Percentiles rank a stretch among this genome's conserved stretches.
These are phyloP conservation scores for Cynoglossus semilaevis DNA, from an alignment of 2,113 vertebrate genomes.

Conservation along the genomic window DNA sequence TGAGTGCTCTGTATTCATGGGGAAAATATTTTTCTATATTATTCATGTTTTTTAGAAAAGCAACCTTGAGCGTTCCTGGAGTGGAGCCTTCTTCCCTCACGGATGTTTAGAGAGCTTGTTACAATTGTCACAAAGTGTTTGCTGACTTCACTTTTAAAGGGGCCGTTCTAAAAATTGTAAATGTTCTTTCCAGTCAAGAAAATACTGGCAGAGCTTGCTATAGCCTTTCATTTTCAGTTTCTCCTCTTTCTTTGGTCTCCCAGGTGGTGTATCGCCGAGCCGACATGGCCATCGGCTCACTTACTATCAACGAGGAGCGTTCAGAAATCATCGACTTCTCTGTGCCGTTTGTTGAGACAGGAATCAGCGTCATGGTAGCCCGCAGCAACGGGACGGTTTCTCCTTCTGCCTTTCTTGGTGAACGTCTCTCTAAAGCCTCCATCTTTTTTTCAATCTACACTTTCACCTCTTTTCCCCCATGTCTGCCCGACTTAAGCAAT, in stretches of 20 bases:
- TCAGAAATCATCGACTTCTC: conserved; percentile 98
- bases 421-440: no score
- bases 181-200: no score
- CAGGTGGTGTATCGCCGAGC: conserved; percentile 95
- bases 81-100: conserved; percentile 4
- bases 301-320: conserved; percentile 97
- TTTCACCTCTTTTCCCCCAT: conserved; percentile 11
- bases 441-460: neutral
- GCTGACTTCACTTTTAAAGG: conserved; percentile 17
- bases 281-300: conserved; percentile 97
- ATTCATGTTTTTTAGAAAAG: conserved; percentile 25
- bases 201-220: neutral
- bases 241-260: neutral
- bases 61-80: conserved; percentile 9
- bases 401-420: conserved; percentile 95
- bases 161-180: neutral
- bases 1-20: conserved; percentile 5
- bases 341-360: conserved; percentile 96
- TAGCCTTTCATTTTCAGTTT: neutral
- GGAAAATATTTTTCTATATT: conserved; percentile 12
- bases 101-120: conserved; percentile 24
- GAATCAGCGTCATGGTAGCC: conserved; percentile 99
- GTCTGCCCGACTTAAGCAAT: conserved; percentile 60
- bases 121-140: conserved; percentile 12
- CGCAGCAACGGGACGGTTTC: conserved; percentile 96